Evolutionary conservation across 1,140 invertebrate species (phyloP).

Genomic region (Tribolium madens): DNA sequence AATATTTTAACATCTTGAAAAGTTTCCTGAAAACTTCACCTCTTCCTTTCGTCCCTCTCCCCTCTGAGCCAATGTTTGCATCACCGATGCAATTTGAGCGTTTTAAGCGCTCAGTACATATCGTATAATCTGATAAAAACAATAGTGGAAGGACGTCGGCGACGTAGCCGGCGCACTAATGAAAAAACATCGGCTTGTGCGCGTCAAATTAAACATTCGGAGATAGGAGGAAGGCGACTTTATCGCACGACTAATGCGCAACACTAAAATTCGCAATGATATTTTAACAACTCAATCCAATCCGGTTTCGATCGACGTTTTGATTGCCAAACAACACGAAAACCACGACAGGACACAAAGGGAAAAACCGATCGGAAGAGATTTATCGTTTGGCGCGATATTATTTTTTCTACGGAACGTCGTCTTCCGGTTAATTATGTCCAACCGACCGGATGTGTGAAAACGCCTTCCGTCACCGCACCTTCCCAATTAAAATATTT

Average conservation of each 20-base stretch:
- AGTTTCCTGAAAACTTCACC: not conserved
- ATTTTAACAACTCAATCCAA: constrained; percentile 36
- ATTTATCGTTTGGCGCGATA: constrained; percentile 15
- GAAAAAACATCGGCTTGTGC: constrained; percentile 21
- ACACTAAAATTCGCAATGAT: constrained; percentile 26
- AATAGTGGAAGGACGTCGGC: constrained; percentile 1
- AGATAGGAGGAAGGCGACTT: constrained; percentile 20
- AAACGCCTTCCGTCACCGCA: constrained; percentile 39
- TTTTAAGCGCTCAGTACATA: constrained; percentile 21
- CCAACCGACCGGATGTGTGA: constrained; percentile 11
- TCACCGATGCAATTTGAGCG: not conserved
- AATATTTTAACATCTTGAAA: not conserved
- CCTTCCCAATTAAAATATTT: constrained; percentile 20
- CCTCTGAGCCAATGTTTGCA: not conserved
- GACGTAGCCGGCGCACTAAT: constrained; percentile 13
- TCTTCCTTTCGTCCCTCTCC: not conserved
- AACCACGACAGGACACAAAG: not conserved
- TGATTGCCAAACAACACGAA: constrained; percentile 31
- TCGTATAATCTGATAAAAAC: constrained; percentile 37
- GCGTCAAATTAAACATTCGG: constrained; percentile 35
- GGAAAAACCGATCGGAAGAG: constrained; percentile 13
- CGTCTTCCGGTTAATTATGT: constrained; percentile 33
- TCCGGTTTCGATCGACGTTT: constrained; percentile 20
- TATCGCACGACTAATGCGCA: constrained; percentile 27
- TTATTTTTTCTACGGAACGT: constrained; percentile 13